Conservation (phyloP, 1,140 invertebrate species). For the Parapsyche elsis region DNA sequence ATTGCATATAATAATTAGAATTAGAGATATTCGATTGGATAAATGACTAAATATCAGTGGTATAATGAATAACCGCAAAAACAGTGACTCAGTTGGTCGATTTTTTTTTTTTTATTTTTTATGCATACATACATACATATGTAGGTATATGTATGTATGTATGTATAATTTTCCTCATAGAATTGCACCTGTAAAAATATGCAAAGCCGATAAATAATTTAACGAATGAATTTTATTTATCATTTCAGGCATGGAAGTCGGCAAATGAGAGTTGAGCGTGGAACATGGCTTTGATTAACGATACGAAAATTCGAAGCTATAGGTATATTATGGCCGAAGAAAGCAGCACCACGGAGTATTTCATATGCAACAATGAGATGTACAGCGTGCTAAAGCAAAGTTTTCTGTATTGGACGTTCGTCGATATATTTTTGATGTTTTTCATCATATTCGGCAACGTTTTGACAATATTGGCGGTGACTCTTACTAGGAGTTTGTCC, state of each 20-base stretch:
- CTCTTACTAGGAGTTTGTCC: constrained; percentile 72
- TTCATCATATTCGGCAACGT: constrained; percentile 77
- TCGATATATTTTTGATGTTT: constrained; percentile 72
- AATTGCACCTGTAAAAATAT: too few relatives aligned
- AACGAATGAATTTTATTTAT: too few relatives aligned
- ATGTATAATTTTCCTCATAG: too few relatives aligned
- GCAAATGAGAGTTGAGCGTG: background rate
- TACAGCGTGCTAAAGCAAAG: background rate
- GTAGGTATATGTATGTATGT: too few relatives aligned
- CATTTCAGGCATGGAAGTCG: background rate
- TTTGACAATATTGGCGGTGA: constrained; percentile 77
- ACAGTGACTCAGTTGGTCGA: too few relatives aligned
- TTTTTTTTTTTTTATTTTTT: too few relatives aligned
- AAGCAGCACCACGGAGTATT: background rate
- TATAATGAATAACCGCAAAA: too few relatives aligned
- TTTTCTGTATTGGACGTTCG: constrained; percentile 66
- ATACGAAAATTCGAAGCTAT: background rate
- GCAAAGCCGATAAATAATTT: too few relatives aligned
- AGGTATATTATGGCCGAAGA: background rate
- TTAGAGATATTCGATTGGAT: too few relatives aligned
- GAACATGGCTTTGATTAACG: background rate
- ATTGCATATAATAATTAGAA: too few relatives aligned
- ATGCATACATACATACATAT: too few relatives aligned
- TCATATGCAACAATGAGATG: background rate
- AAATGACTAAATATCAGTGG: too few relatives aligned